Evolutionary conservation across 2,888 invertebrate species (phyloP).

Genomic region (Cerastoderma edule): DNA sequence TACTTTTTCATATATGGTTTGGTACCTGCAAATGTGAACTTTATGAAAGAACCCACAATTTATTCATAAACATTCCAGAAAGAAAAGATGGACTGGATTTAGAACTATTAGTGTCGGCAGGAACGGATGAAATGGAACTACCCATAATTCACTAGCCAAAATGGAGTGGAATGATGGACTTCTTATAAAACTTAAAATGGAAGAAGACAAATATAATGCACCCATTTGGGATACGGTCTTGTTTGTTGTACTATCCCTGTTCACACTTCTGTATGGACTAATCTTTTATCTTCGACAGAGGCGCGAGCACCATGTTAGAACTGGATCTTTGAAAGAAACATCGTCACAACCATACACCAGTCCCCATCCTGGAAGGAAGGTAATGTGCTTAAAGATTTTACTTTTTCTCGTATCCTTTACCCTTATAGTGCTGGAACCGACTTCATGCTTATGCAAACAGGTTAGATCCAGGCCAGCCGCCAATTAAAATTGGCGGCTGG

Average conservation of each 20-base stretch:
- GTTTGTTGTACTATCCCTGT: slow-evolving; percentile 49
- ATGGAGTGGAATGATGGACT: slow-evolving; percentile 48
- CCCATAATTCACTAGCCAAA: slow-evolving; percentile 43
- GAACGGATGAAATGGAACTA: slow-evolving; percentile 15
- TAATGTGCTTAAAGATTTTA: slow-evolving; percentile 26
- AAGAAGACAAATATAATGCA: slow-evolving; percentile 36
- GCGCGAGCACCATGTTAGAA: slow-evolving; percentile 74
- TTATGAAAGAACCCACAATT: too few relatives aligned
- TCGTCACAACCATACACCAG: slow-evolving; percentile 70
- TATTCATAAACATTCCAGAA: too few relatives aligned
- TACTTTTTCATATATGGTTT: too few relatives aligned
- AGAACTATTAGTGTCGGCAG: too few relatives aligned
- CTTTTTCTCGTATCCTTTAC: not conserved
- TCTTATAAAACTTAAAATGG: slow-evolving; percentile 44
- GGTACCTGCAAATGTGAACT: too few relatives aligned
- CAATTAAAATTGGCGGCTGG: too few relatives aligned
- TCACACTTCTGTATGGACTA: slow-evolving; percentile 60
- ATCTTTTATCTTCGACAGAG: slow-evolving; percentile 74
- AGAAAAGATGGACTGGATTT: too few relatives aligned
- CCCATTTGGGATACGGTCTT: slow-evolving; percentile 48
- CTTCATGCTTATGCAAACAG: too few relatives aligned
- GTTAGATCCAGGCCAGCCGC: too few relatives aligned
- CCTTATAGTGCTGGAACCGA: too few relatives aligned
- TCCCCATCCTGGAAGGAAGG: slow-evolving; percentile 73
- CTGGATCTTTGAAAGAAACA: slow-evolving; percentile 72